Conservation (phyloP, 2,113 vertebrate species). For the Circaetus cinerascens region DNA sequence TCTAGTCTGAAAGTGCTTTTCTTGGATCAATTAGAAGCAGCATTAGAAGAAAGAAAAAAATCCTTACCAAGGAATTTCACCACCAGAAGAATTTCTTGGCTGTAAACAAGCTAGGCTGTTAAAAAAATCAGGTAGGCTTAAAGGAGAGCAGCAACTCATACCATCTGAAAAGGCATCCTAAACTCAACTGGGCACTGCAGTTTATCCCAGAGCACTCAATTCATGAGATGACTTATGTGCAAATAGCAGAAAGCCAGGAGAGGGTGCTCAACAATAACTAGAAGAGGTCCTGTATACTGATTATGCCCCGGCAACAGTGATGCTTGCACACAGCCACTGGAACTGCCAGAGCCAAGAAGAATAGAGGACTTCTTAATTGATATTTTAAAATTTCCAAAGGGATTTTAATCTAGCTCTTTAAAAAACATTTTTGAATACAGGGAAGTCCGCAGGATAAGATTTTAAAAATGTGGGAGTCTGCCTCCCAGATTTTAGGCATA, state of each 20-base stretch:
- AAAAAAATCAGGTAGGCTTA: neutral
- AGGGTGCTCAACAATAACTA: conserved; percentile 45
- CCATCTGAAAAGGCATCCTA: neutral
- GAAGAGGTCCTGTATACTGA: neutral
- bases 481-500: neutral
- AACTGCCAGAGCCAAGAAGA: neutral
- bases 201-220: neutral
- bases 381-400: neutral
- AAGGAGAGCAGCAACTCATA: neutral
- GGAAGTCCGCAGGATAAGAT: neutral
- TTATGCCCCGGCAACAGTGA: neutral
- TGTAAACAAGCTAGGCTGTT: neutral
- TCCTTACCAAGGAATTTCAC: neutral
- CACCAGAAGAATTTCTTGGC: neutral
- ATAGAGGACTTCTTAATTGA: neutral
- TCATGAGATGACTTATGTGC: neutral
- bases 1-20: neutral
- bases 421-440: neutral
- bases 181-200: neutral
- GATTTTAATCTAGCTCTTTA: neutral
- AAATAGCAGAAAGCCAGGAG: conserved; percentile 27
- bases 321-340: neutral
- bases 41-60: neutral
- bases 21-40: conserved; percentile 4
- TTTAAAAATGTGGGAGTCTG: neutral